A percentile compares a stretch with the other conserved stretches of the same genome.
Evolutionary conservation across 2,113 vertebrate species (phyloP).

Genomic region (Drymodes brunneopygia): DNA sequence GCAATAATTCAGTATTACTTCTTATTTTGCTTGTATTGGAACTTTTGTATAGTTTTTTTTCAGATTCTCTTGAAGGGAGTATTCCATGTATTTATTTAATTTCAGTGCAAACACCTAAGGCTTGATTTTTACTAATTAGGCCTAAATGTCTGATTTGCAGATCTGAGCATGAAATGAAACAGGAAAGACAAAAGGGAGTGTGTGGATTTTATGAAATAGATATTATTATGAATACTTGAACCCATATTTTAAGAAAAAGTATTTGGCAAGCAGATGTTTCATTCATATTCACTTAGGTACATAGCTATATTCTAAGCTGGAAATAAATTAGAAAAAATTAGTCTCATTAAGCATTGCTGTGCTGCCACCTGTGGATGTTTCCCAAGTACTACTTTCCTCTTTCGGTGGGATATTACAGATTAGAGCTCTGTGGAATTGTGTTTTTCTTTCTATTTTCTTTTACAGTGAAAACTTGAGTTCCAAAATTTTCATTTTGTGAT

Average conservation of each 20-base stretch:
- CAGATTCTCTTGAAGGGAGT: neutral
- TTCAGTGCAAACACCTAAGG: neutral
- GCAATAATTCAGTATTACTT: neutral
- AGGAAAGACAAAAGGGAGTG: neutral
- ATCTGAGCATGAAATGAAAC: neutral
- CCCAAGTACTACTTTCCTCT: neutral
- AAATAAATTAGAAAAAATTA: neutral
- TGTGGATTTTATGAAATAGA: neutral
- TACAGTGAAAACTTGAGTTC: neutral
- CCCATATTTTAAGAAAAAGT: neutral
- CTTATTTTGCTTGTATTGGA: neutral
- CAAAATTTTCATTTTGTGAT: neutral
- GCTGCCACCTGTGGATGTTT: constrained; percentile 49
- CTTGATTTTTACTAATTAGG: neutral
- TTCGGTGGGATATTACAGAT: neutral
- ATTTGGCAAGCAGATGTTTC: neutral
- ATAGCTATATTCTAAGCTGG: neutral
- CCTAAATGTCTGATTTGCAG: neutral
- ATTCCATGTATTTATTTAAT: neutral
- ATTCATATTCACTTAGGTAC: neutral
- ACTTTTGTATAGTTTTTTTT: neutral
- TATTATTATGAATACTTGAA: neutral
- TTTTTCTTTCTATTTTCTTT: neutral
- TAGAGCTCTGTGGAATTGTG: neutral
- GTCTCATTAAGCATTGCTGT: neutral